Conservation (phyloP, 64 coral and sea anemone species). For the Trachythela sp. region DNA sequence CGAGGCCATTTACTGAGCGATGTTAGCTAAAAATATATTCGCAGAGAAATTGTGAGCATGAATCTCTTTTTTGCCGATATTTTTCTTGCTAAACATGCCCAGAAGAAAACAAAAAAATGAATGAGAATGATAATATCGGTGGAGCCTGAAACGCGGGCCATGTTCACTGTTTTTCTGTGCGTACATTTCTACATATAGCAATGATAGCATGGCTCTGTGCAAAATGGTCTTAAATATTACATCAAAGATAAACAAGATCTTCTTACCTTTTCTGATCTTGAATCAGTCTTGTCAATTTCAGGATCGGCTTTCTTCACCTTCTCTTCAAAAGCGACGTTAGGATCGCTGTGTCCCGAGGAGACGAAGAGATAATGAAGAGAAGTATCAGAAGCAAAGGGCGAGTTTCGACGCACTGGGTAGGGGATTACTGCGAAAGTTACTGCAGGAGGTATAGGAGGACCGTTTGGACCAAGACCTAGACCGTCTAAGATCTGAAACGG, state of each 20-base stretch:
- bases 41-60: no score
- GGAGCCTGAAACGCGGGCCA: no score
- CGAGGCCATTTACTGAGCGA: no score
- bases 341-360: constrained; percentile 72
- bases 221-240: no score
- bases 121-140: no score
- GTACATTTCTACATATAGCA: no score
- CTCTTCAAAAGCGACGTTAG: constrained; percentile 69
- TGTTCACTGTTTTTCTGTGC: no score
- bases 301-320: constrained; percentile 71
- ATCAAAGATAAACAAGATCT: neutral
- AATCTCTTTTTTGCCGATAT: no score
- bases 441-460: constrained; percentile 89
- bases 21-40: no score
- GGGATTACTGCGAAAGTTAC: constrained; percentile 95
- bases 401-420: constrained; percentile 82
- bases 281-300: constrained; percentile 67
- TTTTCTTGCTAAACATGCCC: no score
- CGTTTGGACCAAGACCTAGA: constrained; percentile 74
- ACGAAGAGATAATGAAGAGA: constrained; percentile 86
- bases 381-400: constrained; percentile 72
- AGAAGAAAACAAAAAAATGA: no score
- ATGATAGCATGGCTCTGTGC: no score
- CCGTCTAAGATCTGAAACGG: constrained; percentile 73
- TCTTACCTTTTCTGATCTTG: constrained; percentile 10